phyloP scores from a whole-genome alignment of 35 echinoderm and acorn worm genomes.

The Heliocidaris tuberculata region DNA sequence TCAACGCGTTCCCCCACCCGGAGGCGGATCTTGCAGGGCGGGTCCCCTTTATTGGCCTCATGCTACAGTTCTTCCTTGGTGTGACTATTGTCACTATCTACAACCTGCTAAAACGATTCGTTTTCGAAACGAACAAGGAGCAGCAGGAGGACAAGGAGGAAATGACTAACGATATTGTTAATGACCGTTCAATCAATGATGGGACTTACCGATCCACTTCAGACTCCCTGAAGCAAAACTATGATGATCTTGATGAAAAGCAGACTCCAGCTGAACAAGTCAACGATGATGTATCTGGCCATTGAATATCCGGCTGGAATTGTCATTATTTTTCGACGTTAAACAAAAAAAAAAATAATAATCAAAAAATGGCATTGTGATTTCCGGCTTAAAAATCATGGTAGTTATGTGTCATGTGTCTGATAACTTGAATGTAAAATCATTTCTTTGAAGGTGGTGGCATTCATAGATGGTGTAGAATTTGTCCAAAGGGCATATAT shows the following conservation, averaged over 20 bases:
- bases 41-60: conserved; percentile 47
- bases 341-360: no score
- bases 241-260: neutral
- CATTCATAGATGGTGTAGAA: no score
- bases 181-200: neutral
- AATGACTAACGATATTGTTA: neutral
- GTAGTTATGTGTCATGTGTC: no score
- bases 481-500: no score
- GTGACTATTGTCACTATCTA: neutral
- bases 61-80: conserved; percentile 35
- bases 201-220: neutral
- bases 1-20: conserved; percentile 49
- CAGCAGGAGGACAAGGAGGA: neutral
- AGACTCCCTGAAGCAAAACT: neutral
- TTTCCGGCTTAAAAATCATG: no score
- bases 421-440: no score
- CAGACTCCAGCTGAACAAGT: neutral
- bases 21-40: conserved; percentile 55
- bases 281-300: neutral
- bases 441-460: no score
- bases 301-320: neutral
- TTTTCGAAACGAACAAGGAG: neutral
- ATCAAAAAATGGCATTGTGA: no score
- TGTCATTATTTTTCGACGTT: no score
- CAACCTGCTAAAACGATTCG: neutral